phyloP scores from a whole-genome alignment of 2,797 vertebrate genomes.

The Melanotaenia pygmaea region DNA sequence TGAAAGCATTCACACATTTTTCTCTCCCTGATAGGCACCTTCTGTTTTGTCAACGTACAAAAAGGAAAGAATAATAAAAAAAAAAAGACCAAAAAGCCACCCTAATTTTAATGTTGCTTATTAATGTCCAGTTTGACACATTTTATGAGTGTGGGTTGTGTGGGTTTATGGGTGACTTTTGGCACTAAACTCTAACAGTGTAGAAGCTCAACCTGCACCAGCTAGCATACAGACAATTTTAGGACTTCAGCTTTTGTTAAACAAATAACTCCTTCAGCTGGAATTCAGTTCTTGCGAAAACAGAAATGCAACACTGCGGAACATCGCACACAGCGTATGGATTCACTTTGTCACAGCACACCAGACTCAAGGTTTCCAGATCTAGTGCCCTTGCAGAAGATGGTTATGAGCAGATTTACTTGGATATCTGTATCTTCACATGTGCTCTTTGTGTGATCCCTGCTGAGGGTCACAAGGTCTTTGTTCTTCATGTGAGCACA shows the following conservation, averaged over 20 bases:
- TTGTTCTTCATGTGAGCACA: constrained; percentile 55
- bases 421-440: constrained; percentile 50
- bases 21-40: constrained; percentile 49
- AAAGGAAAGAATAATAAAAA: constrained; percentile 20
- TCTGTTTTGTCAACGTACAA: constrained; percentile 46
- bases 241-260: constrained; percentile 59
- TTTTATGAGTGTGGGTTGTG: constrained; percentile 57
- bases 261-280: constrained; percentile 66
- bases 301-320: constrained; percentile 34
- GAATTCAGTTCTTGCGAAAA: constrained; percentile 60
- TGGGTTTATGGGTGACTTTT: constrained; percentile 67
- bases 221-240: constrained; percentile 46
- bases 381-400: constrained; percentile 25
- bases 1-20: constrained; percentile 71
- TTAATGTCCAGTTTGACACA: constrained; percentile 68
- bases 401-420: constrained; percentile 41
- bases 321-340: constrained; percentile 35
- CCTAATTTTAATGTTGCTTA: constrained; percentile 54
- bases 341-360: constrained; percentile 58
- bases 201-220: constrained; percentile 50
- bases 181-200: constrained; percentile 43
- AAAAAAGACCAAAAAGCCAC: constrained; percentile 15
- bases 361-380: constrained; percentile 25
- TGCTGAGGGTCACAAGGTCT: constrained; percentile 49
- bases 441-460: constrained; percentile 48